Base-by-base conservation (phyloP, 2,888 invertebrate species). In the Phymatocera aterrima region DNA sequence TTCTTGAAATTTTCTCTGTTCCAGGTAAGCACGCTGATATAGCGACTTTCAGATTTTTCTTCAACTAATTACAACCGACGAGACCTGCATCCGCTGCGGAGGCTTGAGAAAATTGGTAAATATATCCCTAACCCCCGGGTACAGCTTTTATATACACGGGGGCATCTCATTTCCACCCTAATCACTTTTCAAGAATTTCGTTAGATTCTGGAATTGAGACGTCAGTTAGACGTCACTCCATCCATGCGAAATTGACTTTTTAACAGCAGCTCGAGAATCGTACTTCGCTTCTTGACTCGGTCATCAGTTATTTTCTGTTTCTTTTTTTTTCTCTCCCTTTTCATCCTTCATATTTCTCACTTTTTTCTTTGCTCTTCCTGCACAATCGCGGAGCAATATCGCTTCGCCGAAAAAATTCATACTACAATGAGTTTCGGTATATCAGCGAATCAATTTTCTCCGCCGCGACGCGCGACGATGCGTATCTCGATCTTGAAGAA, bases 21-120 rank as follows among this genome's bases (percentile, higher is more conserved):
- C 12, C 24, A 18, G 18, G 18, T n/a, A 15, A n/a, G n/a, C n/a
- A n/a, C n/a, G n/a, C n/a, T n/a, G n/a, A n/a, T n/a, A n/a, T n/a
- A n/a, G n/a, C n/a, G n/a, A n/a, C n/a, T n/a, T n/a, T n/a, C n/a
- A n/a, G n/a, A n/a, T n/a, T n/a, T n/a, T n/a, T n/a, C n/a, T n/a
- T n/a, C n/a, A n/a, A n/a, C n/a, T n/a, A n/a, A n/a, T n/a, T n/a
- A n/a, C n/a, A n/a, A n/a, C n/a, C n/a, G n/a, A n/a, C n/a, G n/a
- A n/a, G n/a, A n/a, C n/a, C n/a, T n/a, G n/a, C n/a, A n/a, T n/a
- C n/a, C n/a, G n/a, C n/a, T n/a, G n/a, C n/a, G n/a, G n/a, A n/a
- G n/a, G n/a, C n/a, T n/a, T n/a, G 54, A 54, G 54, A 68, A 68
- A 68, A 28, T 46, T 68, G 46, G 68, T 68, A 28, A 68, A 43